Base-by-base conservation (phyloP, 2,888 invertebrate species). In the Tortrix viridana region DNA sequence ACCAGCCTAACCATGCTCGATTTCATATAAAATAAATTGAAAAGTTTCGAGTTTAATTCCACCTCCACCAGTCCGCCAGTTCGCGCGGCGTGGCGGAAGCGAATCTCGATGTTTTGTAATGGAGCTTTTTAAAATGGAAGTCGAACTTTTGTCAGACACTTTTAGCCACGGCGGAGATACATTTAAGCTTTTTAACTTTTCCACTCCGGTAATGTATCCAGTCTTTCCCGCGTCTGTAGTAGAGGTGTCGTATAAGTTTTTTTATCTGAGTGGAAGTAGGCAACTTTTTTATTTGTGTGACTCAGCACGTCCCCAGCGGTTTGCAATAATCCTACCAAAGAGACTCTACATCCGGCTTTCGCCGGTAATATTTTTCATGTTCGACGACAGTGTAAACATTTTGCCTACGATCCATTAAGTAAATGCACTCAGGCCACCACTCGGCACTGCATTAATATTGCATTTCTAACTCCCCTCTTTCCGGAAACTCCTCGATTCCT, bases 401-500 rank as follows among this genome's bases (percentile, higher is more conserved):
- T 88, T 86, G 85, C 86, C 83, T 87, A 85, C 85, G 83, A 85
- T 86, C 90, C 88, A 90, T 91, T 90, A 89, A 87, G 89, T 86
- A 89, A 88, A 89, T 91, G 88, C 88, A 89, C 86, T 88, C 84
- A 78, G 80, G 81, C 77, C 84, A 77, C 86, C 81, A 86, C 86
- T 87, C 87, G 80, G 81, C 81, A 83, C 82, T 92, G 92, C 93
- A 93, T 93, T 93, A 94, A 94, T 93, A 93, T 93, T 93, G 92
- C 93, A 94, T 93, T 93, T 93, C 91, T 91, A 89, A 86, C 81
- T 78, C 80, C 80, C 73, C 75, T 69, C 71, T 72, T 71, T 74
- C 72, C 73, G 71, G 66, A 71, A 61, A 61, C 56, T 69, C 71
- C 71, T 62, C 71, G 69, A 68, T 72, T 71, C 76, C 75, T 73